Conservation (phyloP, 1,140 invertebrate genomes). For the Mesaphorura yosii region DNA sequence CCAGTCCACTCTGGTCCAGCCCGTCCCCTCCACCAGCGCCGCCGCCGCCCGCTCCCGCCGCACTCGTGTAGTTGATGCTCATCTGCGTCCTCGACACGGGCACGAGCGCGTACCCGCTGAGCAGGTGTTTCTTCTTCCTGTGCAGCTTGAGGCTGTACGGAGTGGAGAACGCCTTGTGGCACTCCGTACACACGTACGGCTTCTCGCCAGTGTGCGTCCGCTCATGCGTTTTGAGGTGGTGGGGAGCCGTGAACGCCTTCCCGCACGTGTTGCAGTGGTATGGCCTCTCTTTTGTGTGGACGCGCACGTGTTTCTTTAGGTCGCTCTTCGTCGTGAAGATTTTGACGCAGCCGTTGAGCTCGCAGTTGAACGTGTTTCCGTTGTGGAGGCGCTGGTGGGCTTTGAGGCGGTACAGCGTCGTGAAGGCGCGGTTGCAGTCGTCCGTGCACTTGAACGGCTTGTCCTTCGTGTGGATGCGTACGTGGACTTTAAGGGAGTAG, state of each 20-base stretch:
- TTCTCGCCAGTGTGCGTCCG: conserved; percentile 62
- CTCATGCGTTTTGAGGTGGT: conserved; percentile 79
- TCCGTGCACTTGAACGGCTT: conserved; percentile 39
- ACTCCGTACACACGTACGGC: conserved; percentile 64
- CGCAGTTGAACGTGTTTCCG: conserved; percentile 90
- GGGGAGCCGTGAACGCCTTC: conserved; percentile 83
- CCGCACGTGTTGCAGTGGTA: conserved; percentile 52
- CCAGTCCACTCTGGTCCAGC: neutral
- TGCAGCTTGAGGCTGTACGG: conserved; percentile 69
- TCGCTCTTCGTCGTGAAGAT: conserved; percentile 89
- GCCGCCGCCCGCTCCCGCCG: neutral
- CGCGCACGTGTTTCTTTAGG: conserved; percentile 81
- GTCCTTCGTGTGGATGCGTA: conserved; percentile 79
- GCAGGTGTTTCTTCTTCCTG: conserved; percentile 29
- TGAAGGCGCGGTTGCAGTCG: conserved; percentile 84
- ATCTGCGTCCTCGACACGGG: conserved; percentile 17
- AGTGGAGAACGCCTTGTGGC: conserved; percentile 65
- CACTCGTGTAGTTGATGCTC: conserved; percentile 10
- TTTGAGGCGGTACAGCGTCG: conserved; percentile 73
- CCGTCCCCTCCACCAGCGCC: neutral
- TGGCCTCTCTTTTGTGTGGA: conserved; percentile 82
- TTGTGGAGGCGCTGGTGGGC: conserved; percentile 86
- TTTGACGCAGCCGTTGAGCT: conserved; percentile 67
- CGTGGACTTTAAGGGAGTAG: conserved; percentile 83
- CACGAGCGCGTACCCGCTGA: conserved; percentile 18